These are phyloP conservation scores for Neria commutata DNA, from an alignment of 2,888 invertebrate genomes.

Conservation along the genomic window DNA sequence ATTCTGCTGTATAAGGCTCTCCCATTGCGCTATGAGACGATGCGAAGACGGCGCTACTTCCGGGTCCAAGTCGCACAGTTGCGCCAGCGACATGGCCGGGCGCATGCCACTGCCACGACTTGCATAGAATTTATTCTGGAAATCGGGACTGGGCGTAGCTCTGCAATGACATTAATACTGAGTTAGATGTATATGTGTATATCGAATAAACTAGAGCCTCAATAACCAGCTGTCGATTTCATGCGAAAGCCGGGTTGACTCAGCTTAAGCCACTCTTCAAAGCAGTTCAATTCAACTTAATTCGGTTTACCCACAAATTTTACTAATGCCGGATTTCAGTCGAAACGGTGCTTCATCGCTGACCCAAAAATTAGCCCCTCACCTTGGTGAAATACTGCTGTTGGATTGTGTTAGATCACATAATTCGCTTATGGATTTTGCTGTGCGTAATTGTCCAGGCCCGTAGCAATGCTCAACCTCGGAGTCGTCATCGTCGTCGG, in stretches of 20 bases:
- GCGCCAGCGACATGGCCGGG: constrained; percentile 72
- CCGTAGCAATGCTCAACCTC: constrained; percentile 68
- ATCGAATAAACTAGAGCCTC: background rate
- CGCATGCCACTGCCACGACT: constrained; percentile 56
- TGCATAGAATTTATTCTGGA: constrained; percentile 29
- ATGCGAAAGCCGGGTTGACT: too few relatives aligned
- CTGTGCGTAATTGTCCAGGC: constrained; percentile 69
- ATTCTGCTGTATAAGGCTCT: constrained; percentile 73
- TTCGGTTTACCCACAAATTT: too few relatives aligned
- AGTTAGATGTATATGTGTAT: background rate
- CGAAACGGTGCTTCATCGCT: too few relatives aligned
- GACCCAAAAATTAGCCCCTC: constrained; percentile 18
- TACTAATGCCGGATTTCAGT: too few relatives aligned
- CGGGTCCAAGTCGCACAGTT: constrained; percentile 70
- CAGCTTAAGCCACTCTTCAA: too few relatives aligned
- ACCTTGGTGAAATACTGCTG: constrained; percentile 46
- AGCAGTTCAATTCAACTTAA: too few relatives aligned
- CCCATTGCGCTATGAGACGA: constrained; percentile 80
- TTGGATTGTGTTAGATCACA: constrained; percentile 65
- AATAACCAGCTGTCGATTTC: too few relatives aligned
- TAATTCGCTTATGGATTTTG: constrained; percentile 72
- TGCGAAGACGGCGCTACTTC: constrained; percentile 75
- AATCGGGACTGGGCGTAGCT: constrained; percentile 50
- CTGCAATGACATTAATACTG: constrained; percentile 32
- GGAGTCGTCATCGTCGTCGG: constrained; percentile 69